Conservation (phyloP, 2,797 vertebrate species). For the Ibycter americanus region DNA sequence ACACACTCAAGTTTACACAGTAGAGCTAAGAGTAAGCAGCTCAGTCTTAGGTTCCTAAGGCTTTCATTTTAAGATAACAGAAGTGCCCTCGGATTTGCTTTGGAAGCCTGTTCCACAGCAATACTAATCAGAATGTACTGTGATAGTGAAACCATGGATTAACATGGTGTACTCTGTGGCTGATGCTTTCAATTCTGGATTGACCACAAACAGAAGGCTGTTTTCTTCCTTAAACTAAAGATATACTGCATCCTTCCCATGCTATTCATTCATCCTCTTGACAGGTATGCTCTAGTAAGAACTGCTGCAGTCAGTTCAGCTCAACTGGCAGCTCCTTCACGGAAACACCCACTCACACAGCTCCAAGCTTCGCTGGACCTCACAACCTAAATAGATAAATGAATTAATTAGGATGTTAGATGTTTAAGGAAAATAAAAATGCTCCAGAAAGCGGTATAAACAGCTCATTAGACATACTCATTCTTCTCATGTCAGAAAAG, state of each 20-base stretch:
- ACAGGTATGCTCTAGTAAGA: background rate
- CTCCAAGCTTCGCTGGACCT: background rate
- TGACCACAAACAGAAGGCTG: background rate
- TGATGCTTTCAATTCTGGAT: constrained; percentile 14
- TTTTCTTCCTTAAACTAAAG: constrained; percentile 5
- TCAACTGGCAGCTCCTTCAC: background rate
- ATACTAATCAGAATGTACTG: background rate
- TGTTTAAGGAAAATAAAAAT: background rate
- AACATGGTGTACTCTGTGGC: background rate
- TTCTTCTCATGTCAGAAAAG: background rate
- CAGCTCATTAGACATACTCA: background rate
- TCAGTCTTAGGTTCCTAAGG: background rate
- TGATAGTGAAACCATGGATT: background rate
- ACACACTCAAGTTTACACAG: background rate
- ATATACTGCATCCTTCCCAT: background rate
- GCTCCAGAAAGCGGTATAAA: background rate
- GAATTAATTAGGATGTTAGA: background rate
- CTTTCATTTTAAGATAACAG: constrained; percentile 49
- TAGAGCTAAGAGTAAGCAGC: background rate
- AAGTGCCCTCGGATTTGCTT: constrained; percentile 7
- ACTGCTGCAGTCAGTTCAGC: constrained; percentile 14
- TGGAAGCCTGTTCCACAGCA: constrained; percentile 18
- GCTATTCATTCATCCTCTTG: constrained; percentile 25
- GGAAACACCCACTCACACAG: background rate
- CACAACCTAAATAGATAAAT: background rate